A percentile compares a stretch with the other conserved stretches of the same genome.
Evolutionary conservation across 64 coral and sea anemone species (phyloP).

Genomic region (Hydrozoanthus tunicans): DNA sequence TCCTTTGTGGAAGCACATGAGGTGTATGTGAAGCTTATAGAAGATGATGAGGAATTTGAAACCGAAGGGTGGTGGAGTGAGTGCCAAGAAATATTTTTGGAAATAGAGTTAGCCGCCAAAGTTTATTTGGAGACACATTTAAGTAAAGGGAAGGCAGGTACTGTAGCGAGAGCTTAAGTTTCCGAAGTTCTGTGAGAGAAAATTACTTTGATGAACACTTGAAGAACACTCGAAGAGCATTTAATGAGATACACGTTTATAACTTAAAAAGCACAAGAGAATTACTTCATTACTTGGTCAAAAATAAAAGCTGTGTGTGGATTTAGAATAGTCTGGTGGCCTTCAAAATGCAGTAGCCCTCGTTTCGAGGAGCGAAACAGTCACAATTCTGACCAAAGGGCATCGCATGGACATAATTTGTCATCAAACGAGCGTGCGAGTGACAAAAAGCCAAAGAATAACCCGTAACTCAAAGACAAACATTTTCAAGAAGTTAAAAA

Average conservation of each 20-base stretch:
- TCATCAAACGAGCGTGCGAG: background rate
- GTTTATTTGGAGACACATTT: constrained; percentile 52
- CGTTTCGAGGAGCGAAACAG: constrained; percentile 13
- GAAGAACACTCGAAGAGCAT: too few relatives aligned
- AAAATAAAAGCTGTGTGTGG: too few relatives aligned
- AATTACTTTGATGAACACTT: too few relatives aligned
- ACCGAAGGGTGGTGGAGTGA: constrained; percentile 8
- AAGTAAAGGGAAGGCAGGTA: too few relatives aligned
- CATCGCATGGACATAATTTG: background rate
- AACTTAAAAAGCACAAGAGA: too few relatives aligned
- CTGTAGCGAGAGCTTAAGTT: too few relatives aligned
- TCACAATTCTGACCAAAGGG: constrained; percentile 35
- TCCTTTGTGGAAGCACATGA: constrained; percentile 53
- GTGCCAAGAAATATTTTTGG: constrained; percentile 61
- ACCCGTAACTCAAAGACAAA: background rate
- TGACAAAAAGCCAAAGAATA: background rate
- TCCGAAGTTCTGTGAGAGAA: too few relatives aligned
- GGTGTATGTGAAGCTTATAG: constrained; percentile 50
- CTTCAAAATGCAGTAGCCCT: too few relatives aligned
- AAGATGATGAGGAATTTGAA: constrained; percentile 59
- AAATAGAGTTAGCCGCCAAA: constrained; percentile 47
- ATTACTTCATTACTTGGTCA: too few relatives aligned
- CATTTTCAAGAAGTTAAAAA: background rate
- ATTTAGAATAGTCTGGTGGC: too few relatives aligned
- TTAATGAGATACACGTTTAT: too few relatives aligned